Evolutionary conservation across 2,113 vertebrate genomes (phyloP).

Genomic region (Equus quagga): DNA sequence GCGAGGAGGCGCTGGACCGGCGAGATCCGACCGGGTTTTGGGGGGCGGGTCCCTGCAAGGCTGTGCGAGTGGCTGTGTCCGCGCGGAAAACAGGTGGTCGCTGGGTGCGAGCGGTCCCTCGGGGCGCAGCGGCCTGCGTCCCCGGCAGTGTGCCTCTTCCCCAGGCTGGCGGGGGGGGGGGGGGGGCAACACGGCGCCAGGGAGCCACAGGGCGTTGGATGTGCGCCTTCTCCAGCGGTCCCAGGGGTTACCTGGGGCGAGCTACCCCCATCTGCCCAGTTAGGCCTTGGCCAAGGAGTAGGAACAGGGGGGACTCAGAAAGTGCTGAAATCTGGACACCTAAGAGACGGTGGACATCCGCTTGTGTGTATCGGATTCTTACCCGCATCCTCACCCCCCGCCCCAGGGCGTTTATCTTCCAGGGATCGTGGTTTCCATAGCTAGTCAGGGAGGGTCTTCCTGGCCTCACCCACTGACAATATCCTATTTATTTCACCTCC

Average conservation of each 20-base stretch:
- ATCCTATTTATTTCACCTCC: background rate
- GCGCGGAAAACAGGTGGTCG: slow-evolving; percentile 47
- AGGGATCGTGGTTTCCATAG: background rate
- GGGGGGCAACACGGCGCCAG: background rate
- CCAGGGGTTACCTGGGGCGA: background rate
- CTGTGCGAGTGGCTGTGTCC: background rate
- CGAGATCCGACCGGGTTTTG: background rate
- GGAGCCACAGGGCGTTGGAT: background rate
- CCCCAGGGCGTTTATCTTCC: too few relatives aligned
- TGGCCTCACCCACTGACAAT: background rate
- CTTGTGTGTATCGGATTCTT: background rate
- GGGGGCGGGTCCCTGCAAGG: background rate
- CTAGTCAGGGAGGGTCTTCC: background rate
- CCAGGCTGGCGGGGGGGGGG: background rate
- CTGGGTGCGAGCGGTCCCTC: background rate
- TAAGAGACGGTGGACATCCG: too few relatives aligned
- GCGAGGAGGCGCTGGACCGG: background rate
- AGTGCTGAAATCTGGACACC: background rate
- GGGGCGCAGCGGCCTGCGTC: background rate
- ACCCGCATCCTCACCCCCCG: background rate
- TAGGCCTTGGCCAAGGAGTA: background rate
- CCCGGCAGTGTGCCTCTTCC: background rate
- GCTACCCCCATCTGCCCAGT: background rate
- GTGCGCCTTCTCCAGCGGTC: background rate
- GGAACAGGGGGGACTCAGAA: background rate